These are phyloP conservation scores for Ophioninae sp. DNA, from an alignment of 2,888 invertebrate genomes.

Conservation along the genomic window DNA sequence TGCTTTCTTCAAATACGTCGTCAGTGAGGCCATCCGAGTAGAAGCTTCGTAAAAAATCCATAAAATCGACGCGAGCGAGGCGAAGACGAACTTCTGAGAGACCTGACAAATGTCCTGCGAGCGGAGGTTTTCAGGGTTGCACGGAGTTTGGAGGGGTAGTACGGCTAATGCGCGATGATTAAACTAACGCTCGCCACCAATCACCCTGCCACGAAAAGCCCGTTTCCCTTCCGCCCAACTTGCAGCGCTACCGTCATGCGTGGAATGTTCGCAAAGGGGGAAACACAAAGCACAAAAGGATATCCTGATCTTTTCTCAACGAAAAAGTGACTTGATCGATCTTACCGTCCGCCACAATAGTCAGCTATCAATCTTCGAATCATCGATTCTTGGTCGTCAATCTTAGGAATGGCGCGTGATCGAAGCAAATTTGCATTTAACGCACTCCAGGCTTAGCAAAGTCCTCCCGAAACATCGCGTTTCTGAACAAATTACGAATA, in stretches of 20 bases:
- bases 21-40: not conserved
- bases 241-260: slow-evolving; percentile 40
- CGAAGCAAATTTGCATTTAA: not conserved
- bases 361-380: slow-evolving; percentile 23
- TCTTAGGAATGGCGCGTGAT: not conserved
- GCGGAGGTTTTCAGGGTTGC: slow-evolving; percentile 58
- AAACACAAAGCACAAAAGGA: slow-evolving; percentile 43
- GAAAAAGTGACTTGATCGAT: slow-evolving; percentile 33
- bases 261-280: slow-evolving; percentile 34
- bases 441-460: not conserved
- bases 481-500: not conserved
- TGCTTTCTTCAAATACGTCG: not conserved
- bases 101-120: slow-evolving; percentile 52
- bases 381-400: slow-evolving; percentile 12
- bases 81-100: slow-evolving; percentile 48
- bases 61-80: slow-evolving; percentile 48
- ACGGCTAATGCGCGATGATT: slow-evolving; percentile 81
- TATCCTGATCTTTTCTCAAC: slow-evolving; percentile 40
- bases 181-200: slow-evolving; percentile 80
- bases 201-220: slow-evolving; percentile 79
- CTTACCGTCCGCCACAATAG: slow-evolving; percentile 19
- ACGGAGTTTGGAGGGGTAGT: slow-evolving; percentile 49
- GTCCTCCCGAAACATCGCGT: not conserved
- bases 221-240: slow-evolving; percentile 66
- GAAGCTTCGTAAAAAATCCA: slow-evolving; percentile 35